Percentiles rank a stretch among this genome's conserved stretches.
Conservation (phyloP, 2,797 vertebrate genomes). For the Enteromius mattozi region DNA sequence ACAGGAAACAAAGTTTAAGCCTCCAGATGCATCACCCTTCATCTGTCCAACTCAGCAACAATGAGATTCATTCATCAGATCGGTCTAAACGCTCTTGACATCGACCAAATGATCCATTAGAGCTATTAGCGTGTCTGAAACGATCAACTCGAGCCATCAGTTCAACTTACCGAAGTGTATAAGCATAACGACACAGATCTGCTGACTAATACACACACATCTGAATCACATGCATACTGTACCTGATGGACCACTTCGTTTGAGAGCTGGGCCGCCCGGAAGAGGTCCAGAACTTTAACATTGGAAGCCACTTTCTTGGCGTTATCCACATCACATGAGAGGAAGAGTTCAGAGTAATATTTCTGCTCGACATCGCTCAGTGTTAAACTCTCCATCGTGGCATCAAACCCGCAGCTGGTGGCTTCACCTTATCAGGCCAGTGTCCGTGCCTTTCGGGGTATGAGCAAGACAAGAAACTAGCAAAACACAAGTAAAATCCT, state of each 20-base stretch:
- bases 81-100: not conserved
- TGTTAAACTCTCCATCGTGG: conserved; percentile 94
- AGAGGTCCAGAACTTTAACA: conserved; percentile 93
- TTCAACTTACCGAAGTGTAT: not conserved
- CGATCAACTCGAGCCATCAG: not conserved
- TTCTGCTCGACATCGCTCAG: conserved; percentile 96
- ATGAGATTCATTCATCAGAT: not conserved
- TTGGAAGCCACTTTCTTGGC: conserved; percentile 96
- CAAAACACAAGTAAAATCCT: conserved; percentile 30
- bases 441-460: conserved; percentile 64
- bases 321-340: conserved; percentile 97
- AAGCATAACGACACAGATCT: not conserved
- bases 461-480: conserved; percentile 19
- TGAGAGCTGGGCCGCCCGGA: conserved; percentile 96
- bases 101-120: not conserved
- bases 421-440: conserved; percentile 63
- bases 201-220: conserved; percentile 33
- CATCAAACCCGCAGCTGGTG: conserved; percentile 52
- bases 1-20: conserved; percentile 39
- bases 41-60: not conserved
- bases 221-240: conserved; percentile 55
- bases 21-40: not conserved
- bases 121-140: not conserved
- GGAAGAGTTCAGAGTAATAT: conserved; percentile 96
- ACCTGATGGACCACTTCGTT: conserved; percentile 96